Conservation (phyloP, 2,797 vertebrate genomes). For the Streptopelia turtur region DNA sequence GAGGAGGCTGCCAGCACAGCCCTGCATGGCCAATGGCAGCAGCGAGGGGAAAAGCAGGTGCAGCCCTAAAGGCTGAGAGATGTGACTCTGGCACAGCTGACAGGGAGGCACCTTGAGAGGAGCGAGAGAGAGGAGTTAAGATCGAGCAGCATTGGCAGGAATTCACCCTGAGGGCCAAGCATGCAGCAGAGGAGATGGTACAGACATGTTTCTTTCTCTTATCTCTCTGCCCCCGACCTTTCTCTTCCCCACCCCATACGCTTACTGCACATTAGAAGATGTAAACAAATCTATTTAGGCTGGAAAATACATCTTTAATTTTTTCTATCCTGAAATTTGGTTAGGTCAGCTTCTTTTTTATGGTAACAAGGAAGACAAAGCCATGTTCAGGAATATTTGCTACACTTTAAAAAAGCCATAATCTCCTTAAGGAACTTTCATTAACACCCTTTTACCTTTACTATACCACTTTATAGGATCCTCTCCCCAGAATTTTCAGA, state of each 20-base stretch:
- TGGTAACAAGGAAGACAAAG: neutral
- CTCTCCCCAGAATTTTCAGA: constrained; percentile 13
- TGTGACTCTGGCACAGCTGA: neutral
- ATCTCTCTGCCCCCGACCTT: neutral
- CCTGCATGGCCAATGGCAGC: neutral
- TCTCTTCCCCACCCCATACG: neutral
- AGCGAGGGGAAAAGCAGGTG: constrained; percentile 17
- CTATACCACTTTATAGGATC: neutral
- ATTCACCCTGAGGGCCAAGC: neutral
- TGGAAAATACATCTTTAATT: neutral
- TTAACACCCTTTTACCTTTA: constrained; percentile 21
- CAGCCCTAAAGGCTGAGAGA: constrained; percentile 8
- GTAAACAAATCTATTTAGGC: neutral
- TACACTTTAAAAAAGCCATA: neutral
- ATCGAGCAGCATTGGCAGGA: constrained; percentile 4
- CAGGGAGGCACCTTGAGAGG: constrained; percentile 4
- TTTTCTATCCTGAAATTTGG: neutral
- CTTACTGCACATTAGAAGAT: neutral
- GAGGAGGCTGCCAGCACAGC: neutral
- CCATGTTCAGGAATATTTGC: neutral
- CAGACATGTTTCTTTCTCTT: neutral
- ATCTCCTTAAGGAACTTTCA: constrained; percentile 9
- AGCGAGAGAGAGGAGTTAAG: neutral
- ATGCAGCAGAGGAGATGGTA: neutral
- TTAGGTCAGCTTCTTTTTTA: neutral